A percentile compares a stretch with the other conserved stretches of the same genome.
phyloP scores from a whole-genome alignment of 2,113 vertebrate genomes.

The Callopanchax toddi region DNA sequence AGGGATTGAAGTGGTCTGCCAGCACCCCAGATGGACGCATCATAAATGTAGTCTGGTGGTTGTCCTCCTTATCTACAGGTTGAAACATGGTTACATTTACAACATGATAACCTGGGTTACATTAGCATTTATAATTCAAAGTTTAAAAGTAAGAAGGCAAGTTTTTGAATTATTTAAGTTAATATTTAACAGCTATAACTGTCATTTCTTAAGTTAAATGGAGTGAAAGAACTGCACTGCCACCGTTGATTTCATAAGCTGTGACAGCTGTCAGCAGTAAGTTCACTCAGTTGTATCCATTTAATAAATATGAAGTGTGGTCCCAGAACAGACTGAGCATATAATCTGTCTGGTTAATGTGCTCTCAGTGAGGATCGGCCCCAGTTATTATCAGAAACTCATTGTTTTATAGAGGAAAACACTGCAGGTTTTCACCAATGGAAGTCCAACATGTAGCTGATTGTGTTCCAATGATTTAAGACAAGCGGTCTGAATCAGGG shows the following conservation, averaged over 20 bases:
- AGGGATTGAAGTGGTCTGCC: slow-evolving; percentile 45
- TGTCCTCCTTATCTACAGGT: not conserved
- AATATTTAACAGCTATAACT: slow-evolving; percentile 3
- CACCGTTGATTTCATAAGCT: slow-evolving; percentile 19
- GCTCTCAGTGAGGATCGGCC: slow-evolving; percentile 11
- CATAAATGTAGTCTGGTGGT: not conserved
- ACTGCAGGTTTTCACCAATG: no score
- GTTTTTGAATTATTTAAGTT: no score
- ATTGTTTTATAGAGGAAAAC: not conserved
- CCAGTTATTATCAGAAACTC: no score
- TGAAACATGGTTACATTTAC: not conserved
- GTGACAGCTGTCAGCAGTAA: slow-evolving; percentile 25
- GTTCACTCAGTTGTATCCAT: slow-evolving; percentile 25
- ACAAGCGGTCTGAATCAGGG: no score
- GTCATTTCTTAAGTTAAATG: slow-evolving; percentile 16
- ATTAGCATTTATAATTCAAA: not conserved
- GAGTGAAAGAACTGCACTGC: slow-evolving; percentile 9
- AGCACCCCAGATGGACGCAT: slow-evolving; percentile 20
- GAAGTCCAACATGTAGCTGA: no score
- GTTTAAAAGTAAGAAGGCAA: no score
- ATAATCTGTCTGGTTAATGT: slow-evolving; percentile 20
- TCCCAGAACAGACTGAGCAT: slow-evolving; percentile 14
- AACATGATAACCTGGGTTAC: not conserved
- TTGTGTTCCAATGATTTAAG: no score
- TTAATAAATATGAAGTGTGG: slow-evolving; percentile 25